These are phyloP conservation scores for Brachionus paranguensis DNA, from an alignment of 1,140 invertebrate genomes.

Conservation along the genomic window DNA sequence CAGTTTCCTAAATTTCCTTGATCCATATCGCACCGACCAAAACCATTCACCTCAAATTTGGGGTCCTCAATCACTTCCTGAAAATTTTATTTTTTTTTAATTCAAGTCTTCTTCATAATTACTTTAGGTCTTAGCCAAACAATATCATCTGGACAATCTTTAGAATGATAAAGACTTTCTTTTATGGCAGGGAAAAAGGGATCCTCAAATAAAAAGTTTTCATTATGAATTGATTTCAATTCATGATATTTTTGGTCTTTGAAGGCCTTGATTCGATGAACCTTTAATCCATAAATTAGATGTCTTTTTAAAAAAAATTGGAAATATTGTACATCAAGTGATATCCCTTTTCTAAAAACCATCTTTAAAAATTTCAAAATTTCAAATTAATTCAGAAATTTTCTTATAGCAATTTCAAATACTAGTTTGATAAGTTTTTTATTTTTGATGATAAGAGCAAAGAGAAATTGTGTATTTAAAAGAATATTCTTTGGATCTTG, in stretches of 20 bases:
- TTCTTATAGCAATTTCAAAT: background rate
- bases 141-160: background rate
- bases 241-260: constrained; percentile 44
- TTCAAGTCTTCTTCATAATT: background rate
- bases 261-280: background rate
- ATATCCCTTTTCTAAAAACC: background rate
- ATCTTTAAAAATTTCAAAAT: background rate
- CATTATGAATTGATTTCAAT: constrained; percentile 42
- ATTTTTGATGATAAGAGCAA: background rate
- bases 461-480: background rate
- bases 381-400: background rate
- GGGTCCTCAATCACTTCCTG: constrained; percentile 47
- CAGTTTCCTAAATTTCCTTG: constrained; percentile 64
- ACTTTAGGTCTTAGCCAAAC: constrained; percentile 18
- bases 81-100: background rate
- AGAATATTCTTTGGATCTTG: background rate
- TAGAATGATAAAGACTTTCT: constrained; percentile 56
- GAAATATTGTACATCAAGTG: background rate
- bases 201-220: constrained; percentile 65
- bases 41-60: constrained; percentile 46
- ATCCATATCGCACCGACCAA: constrained; percentile 61
- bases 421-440: background rate
- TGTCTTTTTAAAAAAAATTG: background rate
- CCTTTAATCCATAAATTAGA: background rate
- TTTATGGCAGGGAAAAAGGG: constrained; percentile 63